These are phyloP conservation scores for Ichneumoninae sp. DNA, from an alignment of 2,888 invertebrate genomes.

Conservation along the genomic window DNA sequence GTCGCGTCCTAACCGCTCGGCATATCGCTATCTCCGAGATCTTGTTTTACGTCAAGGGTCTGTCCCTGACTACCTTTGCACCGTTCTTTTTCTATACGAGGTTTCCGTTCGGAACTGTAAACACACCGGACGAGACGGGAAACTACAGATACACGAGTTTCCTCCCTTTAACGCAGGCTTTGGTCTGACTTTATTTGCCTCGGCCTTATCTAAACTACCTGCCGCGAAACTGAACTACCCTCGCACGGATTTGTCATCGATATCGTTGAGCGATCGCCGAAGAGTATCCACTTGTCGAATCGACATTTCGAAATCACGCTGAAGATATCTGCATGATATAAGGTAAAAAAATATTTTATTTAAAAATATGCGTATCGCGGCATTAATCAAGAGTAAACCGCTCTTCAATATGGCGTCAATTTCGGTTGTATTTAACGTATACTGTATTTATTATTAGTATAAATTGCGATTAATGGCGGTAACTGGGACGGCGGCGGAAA, in stretches of 20 bases:
- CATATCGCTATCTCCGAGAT: constrained; percentile 45
- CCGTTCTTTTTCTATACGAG: background rate
- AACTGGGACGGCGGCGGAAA: too few relatives aligned
- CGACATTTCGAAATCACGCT: background rate
- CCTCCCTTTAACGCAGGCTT: constrained; percentile 5
- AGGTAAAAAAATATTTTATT: too few relatives aligned
- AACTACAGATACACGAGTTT: constrained; percentile 14
- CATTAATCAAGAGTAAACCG: too few relatives aligned
- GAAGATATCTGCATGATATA: too few relatives aligned
- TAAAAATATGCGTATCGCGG: too few relatives aligned
- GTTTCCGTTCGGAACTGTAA: constrained; percentile 42
- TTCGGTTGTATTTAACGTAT: too few relatives aligned
- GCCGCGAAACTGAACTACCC: constrained; percentile 37
- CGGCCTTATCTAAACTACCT: constrained; percentile 40
- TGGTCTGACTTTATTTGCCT: constrained; percentile 16
- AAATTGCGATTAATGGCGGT: too few relatives aligned
- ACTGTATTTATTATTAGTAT: too few relatives aligned
- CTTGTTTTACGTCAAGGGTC: constrained; percentile 61
- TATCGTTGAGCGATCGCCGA: background rate
- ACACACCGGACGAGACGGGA: constrained; percentile 47
- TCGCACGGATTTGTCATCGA: constrained; percentile 21
- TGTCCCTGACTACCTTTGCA: constrained; percentile 9
- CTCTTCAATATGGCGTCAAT: too few relatives aligned
- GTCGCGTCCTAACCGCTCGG: constrained; percentile 16
- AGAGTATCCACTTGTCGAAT: background rate